A percentile compares a stretch with the other conserved stretches of the same genome.
These are phyloP conservation scores for Nymphalis urticae DNA, from an alignment of 2,888 invertebrate genomes.

Conservation along the genomic window DNA sequence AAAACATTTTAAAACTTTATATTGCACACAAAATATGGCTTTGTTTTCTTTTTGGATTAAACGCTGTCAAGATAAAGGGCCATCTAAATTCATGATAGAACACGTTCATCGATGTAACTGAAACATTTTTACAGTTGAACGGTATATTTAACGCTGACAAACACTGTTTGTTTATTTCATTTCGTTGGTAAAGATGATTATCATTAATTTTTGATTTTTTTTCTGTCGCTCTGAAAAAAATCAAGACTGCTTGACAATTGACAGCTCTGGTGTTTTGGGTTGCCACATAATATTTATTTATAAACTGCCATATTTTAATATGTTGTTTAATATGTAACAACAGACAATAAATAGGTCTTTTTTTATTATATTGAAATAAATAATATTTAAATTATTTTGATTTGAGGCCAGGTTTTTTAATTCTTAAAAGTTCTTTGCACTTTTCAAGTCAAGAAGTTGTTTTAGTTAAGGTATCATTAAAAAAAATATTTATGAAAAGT, in stretches of 20 bases:
- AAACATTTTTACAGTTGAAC: conserved; percentile 25
- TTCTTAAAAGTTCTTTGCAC: no score
- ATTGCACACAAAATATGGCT: conserved; percentile 51
- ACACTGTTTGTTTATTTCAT: conserved; percentile 22
- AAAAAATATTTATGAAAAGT: no score
- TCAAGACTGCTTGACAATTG: conserved; percentile 10
- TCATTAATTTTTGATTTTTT: conserved; percentile 6
- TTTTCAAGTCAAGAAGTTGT: no score
- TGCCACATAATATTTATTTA: neutral
- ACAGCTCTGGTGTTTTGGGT: neutral
- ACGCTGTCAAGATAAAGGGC: conserved; percentile 52
- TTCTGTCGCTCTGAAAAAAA: conserved; percentile 8
- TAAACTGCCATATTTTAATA: neutral
- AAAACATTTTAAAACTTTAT: conserved; percentile 61
- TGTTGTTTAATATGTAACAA: neutral
- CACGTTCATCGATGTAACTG: conserved; percentile 29
- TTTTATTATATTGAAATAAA: no score
- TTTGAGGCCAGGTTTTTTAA: no score
- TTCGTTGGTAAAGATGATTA: conserved; percentile 12
- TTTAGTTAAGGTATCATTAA: no score
- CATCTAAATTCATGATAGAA: conserved; percentile 37
- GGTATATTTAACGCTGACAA: conserved; percentile 7
- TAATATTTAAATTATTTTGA: no score
- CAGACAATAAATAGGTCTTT: no score
- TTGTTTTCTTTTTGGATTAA: conserved; percentile 59